Conservation (phyloP, 2,797 vertebrate genomes). For the Tarsius wallacei region DNA sequence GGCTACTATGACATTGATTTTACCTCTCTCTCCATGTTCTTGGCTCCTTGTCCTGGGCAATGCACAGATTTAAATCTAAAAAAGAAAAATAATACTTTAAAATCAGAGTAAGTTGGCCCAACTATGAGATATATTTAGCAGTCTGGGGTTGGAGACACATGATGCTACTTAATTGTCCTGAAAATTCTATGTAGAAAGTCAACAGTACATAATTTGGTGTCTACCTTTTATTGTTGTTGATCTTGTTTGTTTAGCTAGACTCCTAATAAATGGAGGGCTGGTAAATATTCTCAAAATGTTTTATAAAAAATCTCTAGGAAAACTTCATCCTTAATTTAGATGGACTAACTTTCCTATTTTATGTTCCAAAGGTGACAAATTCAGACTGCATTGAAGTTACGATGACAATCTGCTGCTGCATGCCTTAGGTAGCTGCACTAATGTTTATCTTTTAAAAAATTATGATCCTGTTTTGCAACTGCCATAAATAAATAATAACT, state of each 20-base stretch:
- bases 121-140: constrained; percentile 63
- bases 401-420: not conserved
- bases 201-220: not conserved
- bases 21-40: constrained; percentile 89
- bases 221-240: not conserved
- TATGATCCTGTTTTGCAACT: not conserved
- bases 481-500: not conserved
- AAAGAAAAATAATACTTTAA: constrained; percentile 82
- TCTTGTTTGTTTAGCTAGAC: not conserved
- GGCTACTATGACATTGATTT: constrained; percentile 77
- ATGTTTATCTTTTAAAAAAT: constrained; percentile 6
- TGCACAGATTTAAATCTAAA: constrained; percentile 80
- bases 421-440: not conserved
- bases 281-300: constrained; percentile 17
- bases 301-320: not conserved
- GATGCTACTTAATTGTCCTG: constrained; percentile 2
- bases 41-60: constrained; percentile 77
- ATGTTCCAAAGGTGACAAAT: not conserved
- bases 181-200: not conserved
- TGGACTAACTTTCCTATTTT: not conserved
- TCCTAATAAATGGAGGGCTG: not conserved
- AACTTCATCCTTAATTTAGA: not conserved
- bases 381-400: not conserved
- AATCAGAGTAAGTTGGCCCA: constrained; percentile 37
- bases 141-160: not conserved